These are phyloP conservation scores for Procapra przewalskii DNA, from an alignment of 2,113 vertebrate species.

Conservation along the genomic window DNA sequence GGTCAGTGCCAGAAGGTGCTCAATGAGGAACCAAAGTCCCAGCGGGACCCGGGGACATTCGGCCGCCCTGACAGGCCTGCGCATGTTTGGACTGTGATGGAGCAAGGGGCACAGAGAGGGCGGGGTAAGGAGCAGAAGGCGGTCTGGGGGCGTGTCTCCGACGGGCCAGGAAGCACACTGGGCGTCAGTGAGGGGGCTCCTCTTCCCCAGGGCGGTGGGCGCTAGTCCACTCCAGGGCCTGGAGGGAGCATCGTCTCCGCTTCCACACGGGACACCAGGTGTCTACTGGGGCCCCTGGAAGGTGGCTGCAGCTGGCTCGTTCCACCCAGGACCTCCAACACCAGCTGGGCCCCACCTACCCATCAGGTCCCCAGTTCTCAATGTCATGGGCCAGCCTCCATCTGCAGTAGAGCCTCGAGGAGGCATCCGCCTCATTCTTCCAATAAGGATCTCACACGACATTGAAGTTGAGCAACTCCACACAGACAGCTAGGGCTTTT, in stretches of 20 bases:
- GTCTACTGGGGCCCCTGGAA: rapidly evolving
- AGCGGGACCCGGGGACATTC: background rate
- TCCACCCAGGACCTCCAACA: rapidly evolving
- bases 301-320: background rate
- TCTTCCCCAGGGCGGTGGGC: background rate
- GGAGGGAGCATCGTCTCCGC: rapidly evolving
- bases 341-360: rapidly evolving
- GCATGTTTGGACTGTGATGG: rapidly evolving
- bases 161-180: rapidly evolving
- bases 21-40: background rate
- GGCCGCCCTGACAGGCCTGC: rapidly evolving
- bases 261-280: rapidly evolving
- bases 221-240: rapidly evolving
- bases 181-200: rapidly evolving
- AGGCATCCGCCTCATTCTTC: rapidly evolving
- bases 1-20: background rate
- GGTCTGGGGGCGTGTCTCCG: rapidly evolving
- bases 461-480: rapidly evolving
- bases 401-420: rapidly evolving
- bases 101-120: rapidly evolving
- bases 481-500: rapidly evolving
- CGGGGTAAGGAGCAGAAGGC: background rate
- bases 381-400: rapidly evolving
- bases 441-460: rapidly evolving
- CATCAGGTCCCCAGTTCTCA: rapidly evolving